Percentiles rank a stretch among this genome's conserved stretches.
These are phyloP conservation scores for Chondrosia reniformis DNA, from an alignment of 37 sponge, comb jelly and placozoan genomes.

Conservation along the genomic window DNA sequence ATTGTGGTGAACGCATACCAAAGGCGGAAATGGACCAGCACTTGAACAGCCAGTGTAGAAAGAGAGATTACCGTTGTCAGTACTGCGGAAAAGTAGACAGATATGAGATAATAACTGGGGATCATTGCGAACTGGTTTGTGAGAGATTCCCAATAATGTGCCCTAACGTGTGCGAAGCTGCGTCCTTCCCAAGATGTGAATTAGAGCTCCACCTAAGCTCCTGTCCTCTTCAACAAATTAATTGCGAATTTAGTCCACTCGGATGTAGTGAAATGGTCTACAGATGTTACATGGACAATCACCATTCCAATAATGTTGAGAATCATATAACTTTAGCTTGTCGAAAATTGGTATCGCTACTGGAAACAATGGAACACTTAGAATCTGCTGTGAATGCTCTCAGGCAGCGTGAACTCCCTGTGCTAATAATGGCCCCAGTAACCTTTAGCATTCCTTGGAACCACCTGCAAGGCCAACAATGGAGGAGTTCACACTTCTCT, in stretches of 20 bases:
- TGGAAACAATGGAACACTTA: not conserved
- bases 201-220: not conserved
- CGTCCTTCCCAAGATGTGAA: conserved; percentile 5
- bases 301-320: not conserved
- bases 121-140: not conserved
- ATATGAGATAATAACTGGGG: not conserved
- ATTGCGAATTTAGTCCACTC: not conserved
- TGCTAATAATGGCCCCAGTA: not conserved
- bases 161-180: conserved; percentile 3
- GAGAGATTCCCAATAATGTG: conserved; percentile 3
- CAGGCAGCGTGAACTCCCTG: not conserved
- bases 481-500: not conserved
- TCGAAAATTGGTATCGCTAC: not conserved
- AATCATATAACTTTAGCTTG: not conserved
- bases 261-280: conserved; percentile 5
- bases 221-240: not conserved
- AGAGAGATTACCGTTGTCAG: conserved; percentile 1
- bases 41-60: not conserved
- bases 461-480: not conserved
- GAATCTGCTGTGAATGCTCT: not conserved
- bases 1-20: not conserved
- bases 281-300: not conserved
- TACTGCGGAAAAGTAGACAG: conserved; percentile 1
- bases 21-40: conserved; percentile 18
- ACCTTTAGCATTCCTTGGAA: not conserved